phyloP scores from a whole-genome alignment of 2,888 invertebrate genomes.

The Drosophila pegasa region DNA sequence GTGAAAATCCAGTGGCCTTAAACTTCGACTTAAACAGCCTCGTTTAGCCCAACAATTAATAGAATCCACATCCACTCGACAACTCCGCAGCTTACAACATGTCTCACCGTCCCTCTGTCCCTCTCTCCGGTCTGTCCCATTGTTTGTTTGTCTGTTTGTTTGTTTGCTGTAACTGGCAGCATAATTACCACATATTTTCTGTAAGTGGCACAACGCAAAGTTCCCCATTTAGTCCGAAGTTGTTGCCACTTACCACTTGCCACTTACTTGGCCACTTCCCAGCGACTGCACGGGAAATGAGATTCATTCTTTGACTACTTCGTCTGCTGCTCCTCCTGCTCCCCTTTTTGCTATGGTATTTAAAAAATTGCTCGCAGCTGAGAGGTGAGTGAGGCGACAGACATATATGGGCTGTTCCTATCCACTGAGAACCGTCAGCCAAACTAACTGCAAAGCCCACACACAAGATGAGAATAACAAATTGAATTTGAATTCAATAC shows the following conservation, averaged over 20 bases:
- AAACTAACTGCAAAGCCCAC: neutral
- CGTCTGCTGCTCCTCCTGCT: constrained; percentile 22
- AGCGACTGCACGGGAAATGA: constrained; percentile 67
- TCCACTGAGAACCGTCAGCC: neutral
- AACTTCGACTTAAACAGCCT: constrained; percentile 47
- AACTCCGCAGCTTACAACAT: constrained; percentile 62
- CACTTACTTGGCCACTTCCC: constrained; percentile 59
- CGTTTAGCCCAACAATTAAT: constrained; percentile 74
- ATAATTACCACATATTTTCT: constrained; percentile 79
- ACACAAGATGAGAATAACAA: neutral
- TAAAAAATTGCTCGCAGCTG: constrained; percentile 31
- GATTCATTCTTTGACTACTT: constrained; percentile 60
- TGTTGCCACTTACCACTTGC: constrained; percentile 52
- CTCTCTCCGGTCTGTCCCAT: constrained; percentile 21
- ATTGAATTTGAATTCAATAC: neutral
- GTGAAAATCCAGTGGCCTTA: constrained; percentile 66
- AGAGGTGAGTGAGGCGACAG: constrained; percentile 12
- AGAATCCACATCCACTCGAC: constrained; percentile 67
- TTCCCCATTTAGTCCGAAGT: constrained; percentile 69
- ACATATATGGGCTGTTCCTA: neutral
- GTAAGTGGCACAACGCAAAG: constrained; percentile 74
- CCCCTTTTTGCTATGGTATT: constrained; percentile 44
- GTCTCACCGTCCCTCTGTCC: constrained; percentile 23
- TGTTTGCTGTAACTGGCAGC: constrained; percentile 67
- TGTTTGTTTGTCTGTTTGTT: constrained; percentile 38